These are phyloP conservation scores for Orchestia grillus DNA, from an alignment of 1,140 invertebrate genomes.

Conservation along the genomic window DNA sequence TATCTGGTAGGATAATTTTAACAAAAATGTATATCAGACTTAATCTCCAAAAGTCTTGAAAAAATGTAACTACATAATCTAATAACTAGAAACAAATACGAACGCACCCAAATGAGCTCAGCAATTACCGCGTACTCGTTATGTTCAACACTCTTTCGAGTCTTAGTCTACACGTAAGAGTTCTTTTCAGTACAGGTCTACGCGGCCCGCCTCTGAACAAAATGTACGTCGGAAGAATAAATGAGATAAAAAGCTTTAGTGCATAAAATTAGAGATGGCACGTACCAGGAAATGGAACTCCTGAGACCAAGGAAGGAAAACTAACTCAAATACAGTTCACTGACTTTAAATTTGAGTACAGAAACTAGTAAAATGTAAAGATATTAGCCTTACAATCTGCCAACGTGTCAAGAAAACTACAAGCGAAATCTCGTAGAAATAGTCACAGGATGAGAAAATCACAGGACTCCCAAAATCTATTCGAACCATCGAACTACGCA, in stretches of 20 bases:
- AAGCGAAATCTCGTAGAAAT: neutral
- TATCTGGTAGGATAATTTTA: neutral
- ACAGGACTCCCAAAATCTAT: neutral
- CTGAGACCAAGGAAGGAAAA: neutral
- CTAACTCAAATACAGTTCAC: neutral
- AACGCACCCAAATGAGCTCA: neutral
- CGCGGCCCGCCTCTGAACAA: neutral
- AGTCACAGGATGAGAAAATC: neutral
- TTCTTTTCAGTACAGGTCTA: neutral
- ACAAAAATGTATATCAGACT: neutral
- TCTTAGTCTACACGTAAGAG: neutral
- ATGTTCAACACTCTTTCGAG: neutral
- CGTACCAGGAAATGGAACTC: neutral
- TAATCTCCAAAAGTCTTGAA: too few relatives aligned
- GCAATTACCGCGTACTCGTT: neutral
- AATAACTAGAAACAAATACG: neutral
- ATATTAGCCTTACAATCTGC: neutral
- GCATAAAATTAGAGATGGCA: neutral
- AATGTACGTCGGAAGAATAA: neutral
- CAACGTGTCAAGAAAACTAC: neutral
- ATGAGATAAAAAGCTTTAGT: neutral
- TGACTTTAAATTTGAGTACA: too few relatives aligned
- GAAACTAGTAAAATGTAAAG: neutral
- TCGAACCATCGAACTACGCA: too few relatives aligned
- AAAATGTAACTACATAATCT: neutral